These are phyloP conservation scores for Cephus pulcher DNA, from an alignment of 2,888 invertebrate species.

Conservation along the genomic window DNA sequence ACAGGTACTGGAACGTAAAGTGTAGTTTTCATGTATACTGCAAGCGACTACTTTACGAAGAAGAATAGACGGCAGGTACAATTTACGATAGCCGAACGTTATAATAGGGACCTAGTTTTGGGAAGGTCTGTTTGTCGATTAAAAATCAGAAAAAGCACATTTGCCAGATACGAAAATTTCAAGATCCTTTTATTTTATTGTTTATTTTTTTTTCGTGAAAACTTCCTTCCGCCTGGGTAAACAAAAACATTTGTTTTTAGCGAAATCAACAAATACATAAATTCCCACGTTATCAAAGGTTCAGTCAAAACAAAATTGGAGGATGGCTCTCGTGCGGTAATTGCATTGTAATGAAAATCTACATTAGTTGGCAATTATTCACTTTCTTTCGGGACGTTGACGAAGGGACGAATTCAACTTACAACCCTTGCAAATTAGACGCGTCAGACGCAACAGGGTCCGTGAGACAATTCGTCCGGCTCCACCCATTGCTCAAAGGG, in stretches of 20 bases:
- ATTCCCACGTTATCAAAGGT: background rate
- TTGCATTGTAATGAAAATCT: background rate
- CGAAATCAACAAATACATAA: background rate
- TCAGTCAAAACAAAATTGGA: background rate
- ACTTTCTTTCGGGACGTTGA: background rate
- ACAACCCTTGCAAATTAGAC: background rate
- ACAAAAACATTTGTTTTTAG: background rate
- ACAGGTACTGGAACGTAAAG: background rate
- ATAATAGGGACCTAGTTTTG: background rate
- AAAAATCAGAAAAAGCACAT: background rate
- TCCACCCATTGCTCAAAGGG: slow-evolving; percentile 15
- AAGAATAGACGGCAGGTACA: background rate
- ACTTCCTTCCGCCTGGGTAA: background rate
- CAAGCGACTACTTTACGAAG: background rate
- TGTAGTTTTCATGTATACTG: background rate
- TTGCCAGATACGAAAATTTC: background rate
- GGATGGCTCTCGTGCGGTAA: background rate
- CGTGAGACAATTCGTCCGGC: slow-evolving; percentile 9
- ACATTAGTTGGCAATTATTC: background rate
- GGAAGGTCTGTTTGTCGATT: background rate
- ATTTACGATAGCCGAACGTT: background rate
- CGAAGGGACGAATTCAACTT: background rate
- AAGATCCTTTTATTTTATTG: background rate
- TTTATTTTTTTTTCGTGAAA: background rate
- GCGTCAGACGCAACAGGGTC: slow-evolving; percentile 11